Evolutionary conservation across 1,140 invertebrate genomes (phyloP).

Genomic region (Tetramorium parvispinum): DNA sequence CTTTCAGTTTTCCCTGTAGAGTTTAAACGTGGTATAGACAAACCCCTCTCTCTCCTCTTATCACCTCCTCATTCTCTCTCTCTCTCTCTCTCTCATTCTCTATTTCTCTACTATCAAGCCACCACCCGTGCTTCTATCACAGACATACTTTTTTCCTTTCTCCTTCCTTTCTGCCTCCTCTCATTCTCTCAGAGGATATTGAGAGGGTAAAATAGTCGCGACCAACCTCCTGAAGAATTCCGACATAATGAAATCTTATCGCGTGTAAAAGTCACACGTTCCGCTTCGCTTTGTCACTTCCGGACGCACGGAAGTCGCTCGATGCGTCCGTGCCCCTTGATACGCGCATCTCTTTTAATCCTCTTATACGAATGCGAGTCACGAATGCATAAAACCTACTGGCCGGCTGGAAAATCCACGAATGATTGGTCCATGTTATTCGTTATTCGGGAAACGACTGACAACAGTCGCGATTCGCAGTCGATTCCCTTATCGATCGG

Average conservation of each 20-base stretch:
- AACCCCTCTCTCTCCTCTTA: not conserved
- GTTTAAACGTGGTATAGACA: conserved; percentile 66
- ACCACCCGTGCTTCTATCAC: not conserved
- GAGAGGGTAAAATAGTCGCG: not conserved
- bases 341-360: conserved; percentile 47
- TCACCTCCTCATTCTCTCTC: not conserved
- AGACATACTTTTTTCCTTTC: not conserved
- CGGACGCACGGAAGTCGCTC: not conserved
- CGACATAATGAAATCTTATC: not conserved
- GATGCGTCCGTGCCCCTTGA: not conserved
- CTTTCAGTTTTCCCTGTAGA: conserved; percentile 71
- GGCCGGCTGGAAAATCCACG: conserved; percentile 2
- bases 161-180: too few relatives aligned
- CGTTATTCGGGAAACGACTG: conserved; percentile 1
- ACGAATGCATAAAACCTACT: not conserved
- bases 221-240: conserved; percentile 7
- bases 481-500: conserved; percentile 24
- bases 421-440: not conserved
- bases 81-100: not conserved
- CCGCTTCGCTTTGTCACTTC: not conserved
- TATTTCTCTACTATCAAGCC: not conserved
- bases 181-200: not conserved
- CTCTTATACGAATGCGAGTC: conserved; percentile 36
- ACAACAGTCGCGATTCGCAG: conserved; percentile 17
- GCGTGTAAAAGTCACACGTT: not conserved